Evolutionary conservation across 2,113 vertebrate species (phyloP).

Genomic region (Myotis yumanensis): DNA sequence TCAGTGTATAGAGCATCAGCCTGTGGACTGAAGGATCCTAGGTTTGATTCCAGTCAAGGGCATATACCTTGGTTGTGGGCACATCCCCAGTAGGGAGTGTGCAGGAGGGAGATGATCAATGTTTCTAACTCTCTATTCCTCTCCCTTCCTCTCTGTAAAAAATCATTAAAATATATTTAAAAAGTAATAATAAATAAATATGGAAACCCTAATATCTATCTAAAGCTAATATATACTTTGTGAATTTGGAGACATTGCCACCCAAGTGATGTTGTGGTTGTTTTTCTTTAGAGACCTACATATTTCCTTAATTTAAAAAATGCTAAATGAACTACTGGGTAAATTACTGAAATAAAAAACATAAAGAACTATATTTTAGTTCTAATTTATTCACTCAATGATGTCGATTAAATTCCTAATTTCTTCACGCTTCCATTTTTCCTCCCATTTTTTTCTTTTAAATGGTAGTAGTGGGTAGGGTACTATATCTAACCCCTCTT

Average conservation of each 20-base stretch:
- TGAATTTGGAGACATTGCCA: background rate
- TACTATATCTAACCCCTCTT: too few relatives aligned
- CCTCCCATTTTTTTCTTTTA: background rate
- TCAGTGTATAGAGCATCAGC: too few relatives aligned
- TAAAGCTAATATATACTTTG: background rate
- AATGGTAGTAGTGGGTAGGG: background rate
- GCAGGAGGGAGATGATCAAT: too few relatives aligned
- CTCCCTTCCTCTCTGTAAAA: too few relatives aligned
- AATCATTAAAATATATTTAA: too few relatives aligned
- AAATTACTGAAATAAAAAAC: background rate
- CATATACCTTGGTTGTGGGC: too few relatives aligned
- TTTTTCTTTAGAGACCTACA: background rate
- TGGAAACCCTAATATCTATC: background rate
- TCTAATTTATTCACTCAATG: conserved; percentile 34
- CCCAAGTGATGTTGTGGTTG: background rate
- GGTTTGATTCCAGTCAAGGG: too few relatives aligned
- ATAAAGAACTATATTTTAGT: conserved; percentile 4
- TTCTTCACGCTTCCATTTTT: background rate
- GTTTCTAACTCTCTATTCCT: too few relatives aligned
- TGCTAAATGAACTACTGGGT: background rate
- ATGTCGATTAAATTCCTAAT: background rate
- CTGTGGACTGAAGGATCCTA: too few relatives aligned
- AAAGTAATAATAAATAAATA: too few relatives aligned
- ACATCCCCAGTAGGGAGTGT: too few relatives aligned
- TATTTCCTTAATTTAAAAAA: background rate